Percentiles rank a stretch among this genome's conserved stretches.
phyloP scores from a whole-genome alignment of 1,140 invertebrate genomes.

The Tenebrio molitor region DNA sequence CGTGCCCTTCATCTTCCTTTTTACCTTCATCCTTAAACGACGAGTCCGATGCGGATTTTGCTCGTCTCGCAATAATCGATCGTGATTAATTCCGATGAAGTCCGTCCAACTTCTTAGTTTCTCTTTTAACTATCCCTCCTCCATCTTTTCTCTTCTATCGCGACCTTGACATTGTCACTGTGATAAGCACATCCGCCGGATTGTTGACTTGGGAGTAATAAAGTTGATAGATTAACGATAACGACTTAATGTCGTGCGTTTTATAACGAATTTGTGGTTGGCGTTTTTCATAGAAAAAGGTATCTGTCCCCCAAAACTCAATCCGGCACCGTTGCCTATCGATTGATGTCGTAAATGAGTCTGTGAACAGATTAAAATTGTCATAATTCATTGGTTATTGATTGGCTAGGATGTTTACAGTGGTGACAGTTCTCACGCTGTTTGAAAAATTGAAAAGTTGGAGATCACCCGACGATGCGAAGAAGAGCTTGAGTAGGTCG shows the following conservation, averaged over 20 bases:
- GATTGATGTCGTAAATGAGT: neutral
- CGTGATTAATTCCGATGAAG: slow-evolving; percentile 5
- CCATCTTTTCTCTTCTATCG: neutral
- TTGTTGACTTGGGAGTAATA: slow-evolving; percentile 23
- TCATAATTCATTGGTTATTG: slow-evolving; percentile 18
- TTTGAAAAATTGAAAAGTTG: too few relatives aligned
- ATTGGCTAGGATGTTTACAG: slow-evolving; percentile 5
- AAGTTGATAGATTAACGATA: slow-evolving; percentile 39
- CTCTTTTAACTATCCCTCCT: too few relatives aligned
- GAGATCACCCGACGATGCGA: too few relatives aligned
- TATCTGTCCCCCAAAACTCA: neutral
- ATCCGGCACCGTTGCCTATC: neutral
- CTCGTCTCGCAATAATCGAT: neutral
- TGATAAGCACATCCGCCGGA: slow-evolving; percentile 8
- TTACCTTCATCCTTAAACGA: neutral
- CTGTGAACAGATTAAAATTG: neutral
- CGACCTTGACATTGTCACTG: slow-evolving; percentile 30
- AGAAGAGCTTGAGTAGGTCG: too few relatives aligned
- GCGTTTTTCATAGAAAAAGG: slow-evolving; percentile 6
- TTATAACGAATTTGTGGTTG: neutral
- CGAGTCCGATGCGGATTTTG: neutral
- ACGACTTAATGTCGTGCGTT: neutral
- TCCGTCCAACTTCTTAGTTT: neutral
- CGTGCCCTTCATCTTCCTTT: neutral
- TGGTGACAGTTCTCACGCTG: too few relatives aligned